A percentile compares a stretch with the other conserved stretches of the same genome.
Conservation (phyloP, 2,797 vertebrate genomes). For the Neopelma chrysocephalum region DNA sequence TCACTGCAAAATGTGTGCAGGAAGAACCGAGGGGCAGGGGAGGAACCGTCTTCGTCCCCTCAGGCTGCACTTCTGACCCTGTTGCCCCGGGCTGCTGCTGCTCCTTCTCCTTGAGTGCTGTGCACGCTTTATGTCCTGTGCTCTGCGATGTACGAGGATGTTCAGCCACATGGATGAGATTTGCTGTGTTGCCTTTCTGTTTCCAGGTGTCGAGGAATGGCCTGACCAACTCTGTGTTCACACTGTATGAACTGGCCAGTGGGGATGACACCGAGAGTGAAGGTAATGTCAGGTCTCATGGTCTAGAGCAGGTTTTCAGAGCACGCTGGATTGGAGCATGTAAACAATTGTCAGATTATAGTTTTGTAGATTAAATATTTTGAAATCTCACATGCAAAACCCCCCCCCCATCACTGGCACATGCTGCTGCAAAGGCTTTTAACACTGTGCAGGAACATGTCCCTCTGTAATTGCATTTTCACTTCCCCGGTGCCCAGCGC, state of each 20-base stretch:
- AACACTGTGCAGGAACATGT: background rate
- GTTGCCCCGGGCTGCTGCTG: background rate
- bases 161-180: rapidly evolving
- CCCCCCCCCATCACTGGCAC: background rate
- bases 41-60: rapidly evolving
- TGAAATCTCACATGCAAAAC: background rate
- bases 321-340: rapidly evolving
- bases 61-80: background rate
- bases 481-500: background rate
- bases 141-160: rapidly evolving
- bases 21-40: background rate
- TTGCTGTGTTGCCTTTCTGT: background rate
- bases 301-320: background rate
- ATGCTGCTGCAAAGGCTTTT: background rate
- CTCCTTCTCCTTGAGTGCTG: background rate
- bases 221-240: conserved; percentile 94
- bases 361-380: background rate
- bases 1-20: background rate
- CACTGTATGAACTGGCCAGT: conserved; percentile 89
- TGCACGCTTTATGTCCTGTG: rapidly evolving
- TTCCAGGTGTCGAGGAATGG: conserved; percentile 89
- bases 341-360: background rate
- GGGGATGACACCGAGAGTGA: conserved; percentile 92
- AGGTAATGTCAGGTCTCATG: conserved; percentile 73
- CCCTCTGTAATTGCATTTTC: background rate